Percentiles rank a stretch among this genome's conserved stretches.
Conservation (phyloP, 1,140 invertebrate species). For the Drosophila kanapiae region DNA sequence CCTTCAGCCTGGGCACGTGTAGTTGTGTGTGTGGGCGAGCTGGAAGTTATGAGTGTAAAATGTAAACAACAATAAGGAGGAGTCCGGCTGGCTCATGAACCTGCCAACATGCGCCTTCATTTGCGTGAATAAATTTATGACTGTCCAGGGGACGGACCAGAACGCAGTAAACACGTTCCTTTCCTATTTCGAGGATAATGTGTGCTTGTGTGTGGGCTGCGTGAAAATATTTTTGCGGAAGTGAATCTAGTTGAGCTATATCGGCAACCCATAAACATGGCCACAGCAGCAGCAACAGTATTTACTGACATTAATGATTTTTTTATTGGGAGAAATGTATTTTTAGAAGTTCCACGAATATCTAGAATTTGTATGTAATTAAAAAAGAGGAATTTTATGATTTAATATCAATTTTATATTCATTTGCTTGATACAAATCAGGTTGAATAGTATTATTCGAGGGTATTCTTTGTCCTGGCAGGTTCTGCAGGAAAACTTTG, state of each 20-base stretch:
- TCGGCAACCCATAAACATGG: constrained; percentile 10
- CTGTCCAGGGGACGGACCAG: constrained; percentile 33
- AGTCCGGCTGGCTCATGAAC: constrained; percentile 29
- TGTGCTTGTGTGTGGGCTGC: neutral
- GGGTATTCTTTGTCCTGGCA: neutral
- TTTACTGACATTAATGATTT: neutral
- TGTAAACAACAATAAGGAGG: constrained; percentile 66
- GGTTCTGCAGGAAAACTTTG: neutral
- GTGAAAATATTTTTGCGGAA: constrained; percentile 29
- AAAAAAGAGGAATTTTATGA: neutral
- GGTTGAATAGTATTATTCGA: too few species aligned
- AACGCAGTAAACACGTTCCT: constrained; percentile 8
- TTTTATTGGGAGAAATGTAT: neutral
- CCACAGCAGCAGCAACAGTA: neutral
- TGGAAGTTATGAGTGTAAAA: constrained; percentile 61
- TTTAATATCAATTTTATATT: neutral
- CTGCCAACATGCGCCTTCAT: constrained; percentile 56
- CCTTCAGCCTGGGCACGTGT: neutral
- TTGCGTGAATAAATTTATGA: constrained; percentile 69
- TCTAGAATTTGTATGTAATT: too few species aligned
- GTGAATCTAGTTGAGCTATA: constrained; percentile 9
- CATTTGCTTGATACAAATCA: too few species aligned
- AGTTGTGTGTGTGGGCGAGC: constrained; percentile 31
- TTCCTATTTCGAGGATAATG: constrained; percentile 42
- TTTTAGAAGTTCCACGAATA: neutral